Percentiles rank a stretch among this genome's conserved stretches.
Evolutionary conservation across 2,888 invertebrate genomes (phyloP).

Genomic region (Folsomia manolachei): DNA sequence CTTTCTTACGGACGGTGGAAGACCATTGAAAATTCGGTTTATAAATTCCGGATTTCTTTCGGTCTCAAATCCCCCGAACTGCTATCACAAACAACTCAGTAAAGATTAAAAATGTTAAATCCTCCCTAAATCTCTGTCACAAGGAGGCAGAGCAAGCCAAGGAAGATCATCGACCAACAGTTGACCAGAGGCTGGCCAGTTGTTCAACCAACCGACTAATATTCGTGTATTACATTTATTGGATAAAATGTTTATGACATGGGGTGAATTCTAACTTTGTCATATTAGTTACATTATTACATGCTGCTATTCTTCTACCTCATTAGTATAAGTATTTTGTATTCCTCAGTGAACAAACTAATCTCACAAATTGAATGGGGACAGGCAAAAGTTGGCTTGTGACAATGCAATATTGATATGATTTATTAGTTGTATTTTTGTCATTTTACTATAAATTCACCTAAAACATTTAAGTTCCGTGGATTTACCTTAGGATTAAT

Average conservation of each 20-base stretch:
- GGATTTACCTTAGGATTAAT: too few species aligned
- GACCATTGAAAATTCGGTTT: neutral
- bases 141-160: neutral
- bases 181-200: neutral
- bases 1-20: neutral
- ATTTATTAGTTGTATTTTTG: too few species aligned
- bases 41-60: neutral
- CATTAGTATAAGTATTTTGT: neutral
- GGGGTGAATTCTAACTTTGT: neutral
- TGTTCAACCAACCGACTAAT: neutral
- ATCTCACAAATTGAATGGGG: neutral
- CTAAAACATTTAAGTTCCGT: too few species aligned
- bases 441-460: too few species aligned
- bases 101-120: conserved; percentile 18
- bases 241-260: neutral
- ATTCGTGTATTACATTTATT: neutral
- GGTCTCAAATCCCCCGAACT: neutral
- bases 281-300: neutral
- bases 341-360: neutral
- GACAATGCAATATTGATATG: too few species aligned
- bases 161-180: neutral
- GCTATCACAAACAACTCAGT: conserved; percentile 24
- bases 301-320: neutral
- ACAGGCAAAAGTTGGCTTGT: too few species aligned
- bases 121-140: neutral